Evolutionary conservation across 1,140 invertebrate genomes (phyloP), one percentile per base, ranked within the genome.

Genomic region (Heliothis virescens): DNA sequence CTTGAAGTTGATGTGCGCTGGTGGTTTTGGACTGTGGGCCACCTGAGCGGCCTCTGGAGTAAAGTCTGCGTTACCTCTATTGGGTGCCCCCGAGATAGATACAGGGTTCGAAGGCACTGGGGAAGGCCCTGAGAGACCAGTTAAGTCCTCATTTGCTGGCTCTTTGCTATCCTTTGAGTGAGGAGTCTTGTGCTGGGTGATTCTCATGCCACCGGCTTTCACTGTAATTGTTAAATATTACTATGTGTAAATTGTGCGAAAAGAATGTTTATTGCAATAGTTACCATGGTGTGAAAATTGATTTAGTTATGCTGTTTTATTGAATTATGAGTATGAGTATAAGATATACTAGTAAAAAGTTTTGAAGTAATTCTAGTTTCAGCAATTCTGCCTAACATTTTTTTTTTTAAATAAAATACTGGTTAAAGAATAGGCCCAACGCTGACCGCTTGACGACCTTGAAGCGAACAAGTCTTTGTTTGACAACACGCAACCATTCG

Each of bases 171-270:
- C 95, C 80, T 96, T 96, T 72, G 97, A 88, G 55, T 96, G 96
- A 3, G 96, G 96, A 7, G 95, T 95, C 93, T 98, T 98, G 87
- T 98, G 97, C 85, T 98, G 98, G 5, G 97, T 98, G 87, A 99
- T 98, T 80, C 98, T 96, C 98, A 98, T 98, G 1, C 98, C 98
- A 21, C 98, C 98, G 80, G 97, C 98, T 95, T 98, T 99, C 0
- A 98, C 98, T 98, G 92, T 79, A 95, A 95, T 26, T 29, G 18
- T 5, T 47, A 62, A 53, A 71, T 59, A 52, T 52, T 48, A 48
- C 11, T n/a, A 11, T 48, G 10, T 63, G 5, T 1, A 16, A n/a
- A 63, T 16, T 18, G 10, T 13, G 3, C 2, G n/a, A 2, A 41
- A 0, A 11, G 15, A 18, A n/a, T 63, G 1, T 16, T 41, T 63